Conservation (phyloP, 1,140 invertebrate species). For the Saxidomus purpurata region DNA sequence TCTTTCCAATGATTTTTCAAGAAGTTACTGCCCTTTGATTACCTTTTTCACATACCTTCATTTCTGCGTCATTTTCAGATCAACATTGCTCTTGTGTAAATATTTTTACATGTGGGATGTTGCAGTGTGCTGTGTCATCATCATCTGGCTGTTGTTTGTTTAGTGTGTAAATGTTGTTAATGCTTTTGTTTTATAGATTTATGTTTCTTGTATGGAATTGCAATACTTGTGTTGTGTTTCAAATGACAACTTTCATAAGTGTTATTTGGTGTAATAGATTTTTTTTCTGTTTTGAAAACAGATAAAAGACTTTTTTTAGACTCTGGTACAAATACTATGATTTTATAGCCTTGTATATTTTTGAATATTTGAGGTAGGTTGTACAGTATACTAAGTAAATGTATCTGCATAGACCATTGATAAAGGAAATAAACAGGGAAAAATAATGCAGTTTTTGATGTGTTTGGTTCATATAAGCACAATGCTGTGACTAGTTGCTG, state of each 20-base stretch:
- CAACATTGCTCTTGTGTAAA: too few relatives aligned
- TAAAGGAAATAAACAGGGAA: background rate
- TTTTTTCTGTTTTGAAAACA: too few relatives aligned
- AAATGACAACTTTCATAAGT: background rate
- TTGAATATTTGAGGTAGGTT: background rate
- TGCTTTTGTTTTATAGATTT: slow-evolving; percentile 16
- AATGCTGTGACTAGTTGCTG: too few relatives aligned
- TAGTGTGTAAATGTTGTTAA: slow-evolving; percentile 28
- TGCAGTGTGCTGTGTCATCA: too few relatives aligned
- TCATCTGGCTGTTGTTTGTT: background rate
- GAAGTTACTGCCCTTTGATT: too few relatives aligned
- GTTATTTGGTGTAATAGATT: too few relatives aligned
- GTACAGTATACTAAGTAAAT: slow-evolving; percentile 10
- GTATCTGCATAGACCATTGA: background rate
- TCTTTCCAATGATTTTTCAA: too few relatives aligned
- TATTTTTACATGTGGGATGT: too few relatives aligned
- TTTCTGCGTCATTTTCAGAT: too few relatives aligned
- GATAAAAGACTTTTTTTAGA: too few relatives aligned
- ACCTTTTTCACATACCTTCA: too few relatives aligned
- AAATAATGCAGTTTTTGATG: background rate
- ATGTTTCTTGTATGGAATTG: too few relatives aligned
- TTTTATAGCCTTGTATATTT: background rate
- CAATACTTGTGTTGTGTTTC: background rate
- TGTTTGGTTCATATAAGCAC: background rate
- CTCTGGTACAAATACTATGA: background rate